Evolutionary conservation across 2,113 vertebrate species (phyloP), one percentile per base, ranked within the genome.

Genomic region (Leptocoma aspasia): DNA sequence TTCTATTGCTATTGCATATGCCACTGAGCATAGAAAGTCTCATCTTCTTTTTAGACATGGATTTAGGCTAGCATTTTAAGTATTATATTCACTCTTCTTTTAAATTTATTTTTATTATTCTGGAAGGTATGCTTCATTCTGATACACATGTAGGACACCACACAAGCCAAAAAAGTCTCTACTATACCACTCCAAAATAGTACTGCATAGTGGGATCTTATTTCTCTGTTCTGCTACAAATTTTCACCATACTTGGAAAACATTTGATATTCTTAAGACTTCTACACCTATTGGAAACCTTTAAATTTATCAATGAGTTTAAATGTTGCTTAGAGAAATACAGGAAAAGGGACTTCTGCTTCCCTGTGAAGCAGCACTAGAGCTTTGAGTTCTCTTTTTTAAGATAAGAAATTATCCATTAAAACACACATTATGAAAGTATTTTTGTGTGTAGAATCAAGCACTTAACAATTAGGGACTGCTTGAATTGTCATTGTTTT

Each of bases 11-110:
- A 30, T 33, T 87, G 86, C 59, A 71, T 64, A 66, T 80, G 61
- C 30, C 72, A 93, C 60, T 53, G 52, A 94, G 64, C 72, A 68
- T 39, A 94, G 77, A 77, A 95, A 96, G 92, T 87, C 88, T 72
- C 79, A 69, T 45, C 18, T 91, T 91, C 84, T 61, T 77, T 91
- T 95, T 71, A 89, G 92, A 56, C 20, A 10, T 72, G 70, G 92
- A 92, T 80, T 77, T 85, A 79, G 53, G 66, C 61, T 60, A 33
- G 61, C 13, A 7, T 64, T 53, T 41, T 82, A 76, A 80, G 50
- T 93, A 30, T 18, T 71, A 33, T 23, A 75, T 22, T 30, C 20
- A 53, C 24, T 16, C 9, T 7, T 22, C 71, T n/a, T 71, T 63
- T 28, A 1, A 0, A 44, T 63, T 68, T 59, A 12, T 71, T 84